A percentile compares a stretch with the other conserved stretches of the same genome.
These are phyloP conservation scores for Cervus canadensis DNA, from an alignment of 2,113 vertebrate species.

Conservation along the genomic window DNA sequence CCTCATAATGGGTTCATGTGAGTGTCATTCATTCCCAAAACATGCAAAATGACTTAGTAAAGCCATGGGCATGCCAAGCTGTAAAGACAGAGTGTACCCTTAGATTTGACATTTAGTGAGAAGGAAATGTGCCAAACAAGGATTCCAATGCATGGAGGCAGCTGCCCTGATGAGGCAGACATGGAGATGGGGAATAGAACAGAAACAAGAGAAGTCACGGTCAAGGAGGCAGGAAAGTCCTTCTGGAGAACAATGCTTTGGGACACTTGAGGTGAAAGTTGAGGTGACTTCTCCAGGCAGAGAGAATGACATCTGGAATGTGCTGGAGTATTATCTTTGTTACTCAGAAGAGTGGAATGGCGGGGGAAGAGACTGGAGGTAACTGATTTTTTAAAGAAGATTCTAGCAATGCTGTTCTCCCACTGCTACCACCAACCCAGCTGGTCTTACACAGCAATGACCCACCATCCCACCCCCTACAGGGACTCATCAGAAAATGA, in stretches of 20 bases:
- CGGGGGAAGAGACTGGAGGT: neutral
- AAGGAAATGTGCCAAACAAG: neutral
- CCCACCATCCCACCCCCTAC: neutral
- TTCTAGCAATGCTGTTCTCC: neutral
- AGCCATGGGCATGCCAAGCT: neutral
- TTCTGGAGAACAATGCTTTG: neutral
- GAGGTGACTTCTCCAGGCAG: neutral
- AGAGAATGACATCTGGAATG: neutral
- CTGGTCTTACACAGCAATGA: neutral
- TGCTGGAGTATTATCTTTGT: neutral
- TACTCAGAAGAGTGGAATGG: neutral
- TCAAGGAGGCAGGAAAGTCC: neutral
- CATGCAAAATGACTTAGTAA: neutral
- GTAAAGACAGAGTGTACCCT: neutral
- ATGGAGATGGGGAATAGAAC: neutral
- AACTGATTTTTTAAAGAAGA: neutral
- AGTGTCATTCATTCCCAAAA: neutral
- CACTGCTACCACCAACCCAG: neutral
- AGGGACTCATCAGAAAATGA: neutral
- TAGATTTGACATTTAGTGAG: neutral
- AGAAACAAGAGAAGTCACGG: neutral
- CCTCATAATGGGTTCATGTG: neutral
- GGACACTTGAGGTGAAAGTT: neutral
- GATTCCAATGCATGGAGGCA: neutral
- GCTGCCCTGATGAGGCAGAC: neutral